These are phyloP conservation scores for Galaxias olidus DNA, from an alignment of 2,797 vertebrate species.

Conservation along the genomic window DNA sequence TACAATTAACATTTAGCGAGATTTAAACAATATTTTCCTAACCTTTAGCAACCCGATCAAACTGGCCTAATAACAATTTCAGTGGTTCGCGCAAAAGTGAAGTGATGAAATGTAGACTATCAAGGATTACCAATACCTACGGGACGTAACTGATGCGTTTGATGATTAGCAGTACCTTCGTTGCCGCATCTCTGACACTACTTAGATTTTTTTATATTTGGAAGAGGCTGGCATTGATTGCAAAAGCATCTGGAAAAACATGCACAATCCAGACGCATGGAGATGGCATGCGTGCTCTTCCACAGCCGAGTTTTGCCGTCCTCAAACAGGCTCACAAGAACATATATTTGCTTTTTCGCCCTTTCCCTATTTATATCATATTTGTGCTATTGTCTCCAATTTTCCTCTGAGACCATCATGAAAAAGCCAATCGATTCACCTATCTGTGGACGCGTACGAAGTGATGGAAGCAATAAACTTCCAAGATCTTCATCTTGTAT, in stretches of 20 bases:
- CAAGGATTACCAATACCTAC: no score
- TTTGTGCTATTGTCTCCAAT: conserved; percentile 83
- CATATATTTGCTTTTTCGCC: conserved; percentile 78
- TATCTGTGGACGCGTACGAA: conserved; percentile 65
- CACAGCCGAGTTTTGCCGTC: conserved; percentile 77
- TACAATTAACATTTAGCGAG: no score
- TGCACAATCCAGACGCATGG: conserved; percentile 72
- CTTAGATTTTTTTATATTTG: conserved; percentile 15
- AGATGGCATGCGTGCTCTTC: conserved; percentile 88
- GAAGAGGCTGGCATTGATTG: not conserved
- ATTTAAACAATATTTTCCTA: conserved; percentile 21
- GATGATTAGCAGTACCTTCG: no score
- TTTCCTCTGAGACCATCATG: conserved; percentile 74
- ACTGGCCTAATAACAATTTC: no score
- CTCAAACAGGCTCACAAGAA: conserved; percentile 79
- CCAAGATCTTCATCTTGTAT: conserved; percentile 74
- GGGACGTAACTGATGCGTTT: no score
- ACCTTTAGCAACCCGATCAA: no score
- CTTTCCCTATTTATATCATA: conserved; percentile 83
- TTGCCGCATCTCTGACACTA: no score
- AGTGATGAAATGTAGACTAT: no score
- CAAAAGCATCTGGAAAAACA: no score
- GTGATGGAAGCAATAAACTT: conserved; percentile 74
- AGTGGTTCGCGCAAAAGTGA: conserved; percentile 5
- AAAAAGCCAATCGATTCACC: conserved; percentile 66